Evolutionary conservation across 2,888 invertebrate genomes (phyloP).

Genomic region (Pammene aurita): DNA sequence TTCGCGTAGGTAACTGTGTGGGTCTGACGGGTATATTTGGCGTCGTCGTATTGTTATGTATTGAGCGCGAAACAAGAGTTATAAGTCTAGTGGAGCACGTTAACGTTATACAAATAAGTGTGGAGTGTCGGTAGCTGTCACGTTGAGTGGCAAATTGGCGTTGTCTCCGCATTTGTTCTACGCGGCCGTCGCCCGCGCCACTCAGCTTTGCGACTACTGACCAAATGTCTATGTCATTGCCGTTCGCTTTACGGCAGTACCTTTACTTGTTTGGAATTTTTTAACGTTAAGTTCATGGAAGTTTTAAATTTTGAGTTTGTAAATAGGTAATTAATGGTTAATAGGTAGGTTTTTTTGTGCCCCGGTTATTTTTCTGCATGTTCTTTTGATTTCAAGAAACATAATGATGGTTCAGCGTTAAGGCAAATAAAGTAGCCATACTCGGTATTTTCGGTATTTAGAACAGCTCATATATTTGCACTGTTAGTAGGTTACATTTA

Average conservation of each 20-base stretch:
- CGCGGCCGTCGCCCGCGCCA: conserved; percentile 51
- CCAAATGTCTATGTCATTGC: conserved; percentile 67
- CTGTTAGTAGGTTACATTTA: conserved; percentile 21
- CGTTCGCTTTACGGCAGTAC: conserved; percentile 51
- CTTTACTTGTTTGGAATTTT: conserved; percentile 31
- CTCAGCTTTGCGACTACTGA: conserved; percentile 65
- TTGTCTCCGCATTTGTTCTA: conserved; percentile 72
- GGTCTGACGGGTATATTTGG: conserved; percentile 8
- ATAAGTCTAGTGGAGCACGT: conserved; percentile 63
- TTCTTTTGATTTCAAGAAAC: background rate
- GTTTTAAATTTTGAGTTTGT: background rate
- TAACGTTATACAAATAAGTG: conserved; percentile 72
- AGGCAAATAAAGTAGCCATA: conserved; percentile 15
- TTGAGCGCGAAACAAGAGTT: conserved; percentile 56
- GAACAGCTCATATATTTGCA: conserved; percentile 17
- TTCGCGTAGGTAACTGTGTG: conserved; percentile 37
- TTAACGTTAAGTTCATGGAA: conserved; percentile 33
- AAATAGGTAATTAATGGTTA: background rate
- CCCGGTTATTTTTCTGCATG: background rate
- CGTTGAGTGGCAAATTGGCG: conserved; percentile 73
- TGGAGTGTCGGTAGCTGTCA: conserved; percentile 51
- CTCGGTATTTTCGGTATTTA: conserved; percentile 13
- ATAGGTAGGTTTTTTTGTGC: background rate
- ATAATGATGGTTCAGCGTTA: conserved; percentile 14
- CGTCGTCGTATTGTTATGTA: conserved; percentile 46